These are phyloP conservation scores for Hypolimnas misippus DNA, from an alignment of 2,888 invertebrate genomes.

Conservation along the genomic window DNA sequence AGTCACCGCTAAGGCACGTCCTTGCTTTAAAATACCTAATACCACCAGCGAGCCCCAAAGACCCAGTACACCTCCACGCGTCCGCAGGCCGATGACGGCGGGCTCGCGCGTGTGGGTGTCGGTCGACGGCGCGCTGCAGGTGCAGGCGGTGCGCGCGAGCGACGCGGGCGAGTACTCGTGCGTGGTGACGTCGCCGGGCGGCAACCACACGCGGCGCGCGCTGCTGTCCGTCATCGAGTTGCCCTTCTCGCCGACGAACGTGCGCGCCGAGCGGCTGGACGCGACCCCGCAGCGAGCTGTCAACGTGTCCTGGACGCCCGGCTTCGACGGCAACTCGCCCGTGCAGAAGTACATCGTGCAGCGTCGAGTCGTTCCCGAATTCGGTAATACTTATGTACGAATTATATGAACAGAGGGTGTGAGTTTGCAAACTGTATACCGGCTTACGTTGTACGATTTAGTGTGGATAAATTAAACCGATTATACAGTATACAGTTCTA, in stretches of 20 bases:
- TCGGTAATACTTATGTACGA: slow-evolving; percentile 84
- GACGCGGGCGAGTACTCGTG: slow-evolving; percentile 98
- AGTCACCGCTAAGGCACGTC: too few relatives aligned
- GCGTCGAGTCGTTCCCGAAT: slow-evolving; percentile 93
- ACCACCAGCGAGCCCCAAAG: too few relatives aligned
- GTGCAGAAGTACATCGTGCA: slow-evolving; percentile 96
- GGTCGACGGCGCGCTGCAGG: slow-evolving; percentile 93
- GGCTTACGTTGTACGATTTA: too few relatives aligned
- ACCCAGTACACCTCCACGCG: too few relatives aligned
- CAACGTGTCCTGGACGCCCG: slow-evolving; percentile 96
- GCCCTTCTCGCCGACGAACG: slow-evolving; percentile 96
- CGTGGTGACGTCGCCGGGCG: slow-evolving; percentile 94
- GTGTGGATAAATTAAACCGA: too few relatives aligned
- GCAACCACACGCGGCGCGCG: slow-evolving; percentile 95
- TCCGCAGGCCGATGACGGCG: slow-evolving; percentile 73
- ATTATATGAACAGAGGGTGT: too few relatives aligned
- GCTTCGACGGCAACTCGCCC: slow-evolving; percentile 98
- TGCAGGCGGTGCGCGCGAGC: slow-evolving; percentile 93
- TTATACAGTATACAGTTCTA: too few relatives aligned
- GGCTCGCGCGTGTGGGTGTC: slow-evolving; percentile 90
- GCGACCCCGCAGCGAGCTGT: slow-evolving; percentile 89
- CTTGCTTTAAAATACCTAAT: too few relatives aligned
- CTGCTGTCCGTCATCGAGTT: slow-evolving; percentile 93
- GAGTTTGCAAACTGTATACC: too few relatives aligned
- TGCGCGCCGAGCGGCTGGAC: slow-evolving; percentile 88